Conservation (phyloP, 1,140 invertebrate species). For the Olivierus martensii region DNA sequence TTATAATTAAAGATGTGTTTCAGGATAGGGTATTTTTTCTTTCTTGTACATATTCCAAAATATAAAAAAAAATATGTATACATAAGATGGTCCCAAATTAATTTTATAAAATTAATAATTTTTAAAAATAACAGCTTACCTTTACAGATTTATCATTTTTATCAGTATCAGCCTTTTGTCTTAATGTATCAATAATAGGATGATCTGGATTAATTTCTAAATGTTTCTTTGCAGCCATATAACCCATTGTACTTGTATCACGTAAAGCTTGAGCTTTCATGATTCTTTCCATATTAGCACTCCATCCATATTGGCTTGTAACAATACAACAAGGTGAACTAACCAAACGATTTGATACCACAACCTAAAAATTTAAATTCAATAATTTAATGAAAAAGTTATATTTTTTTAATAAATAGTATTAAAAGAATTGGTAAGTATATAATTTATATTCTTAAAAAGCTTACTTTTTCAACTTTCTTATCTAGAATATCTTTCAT, state of each 20-base stretch:
- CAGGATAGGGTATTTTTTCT: too few relatives aligned
- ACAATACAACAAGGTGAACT: slow-evolving; percentile 98
- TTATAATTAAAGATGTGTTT: too few relatives aligned
- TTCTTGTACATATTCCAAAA: too few relatives aligned
- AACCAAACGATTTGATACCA: slow-evolving; percentile 81
- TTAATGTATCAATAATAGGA: slow-evolving; percentile 76
- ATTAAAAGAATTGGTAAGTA: not conserved
- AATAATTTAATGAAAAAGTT: too few relatives aligned
- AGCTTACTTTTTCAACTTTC: slow-evolving; percentile 77
- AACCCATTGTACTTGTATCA: slow-evolving; percentile 96
- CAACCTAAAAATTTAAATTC: slow-evolving; percentile 42
- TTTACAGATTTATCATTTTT: slow-evolving; percentile 97
- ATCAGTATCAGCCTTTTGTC: slow-evolving; percentile 81
- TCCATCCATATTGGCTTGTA: slow-evolving; percentile 96
- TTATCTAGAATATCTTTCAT: slow-evolving; percentile 97
- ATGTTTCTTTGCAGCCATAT: slow-evolving; percentile 97
- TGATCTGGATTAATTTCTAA: slow-evolving; percentile 97
- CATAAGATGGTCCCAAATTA: too few relatives aligned
- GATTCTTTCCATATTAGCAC: slow-evolving; percentile 98
- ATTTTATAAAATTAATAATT: too few relatives aligned
- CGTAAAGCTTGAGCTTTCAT: slow-evolving; percentile 96
- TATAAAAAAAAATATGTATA: too few relatives aligned
- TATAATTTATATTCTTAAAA: not conserved
- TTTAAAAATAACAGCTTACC: too few relatives aligned
- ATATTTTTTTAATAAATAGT: too few relatives aligned